A percentile compares a stretch with the other conserved stretches of the same genome.
These are phyloP conservation scores for Syngnathus rostellatus DNA, from an alignment of 2,797 vertebrate species.

Conservation along the genomic window DNA sequence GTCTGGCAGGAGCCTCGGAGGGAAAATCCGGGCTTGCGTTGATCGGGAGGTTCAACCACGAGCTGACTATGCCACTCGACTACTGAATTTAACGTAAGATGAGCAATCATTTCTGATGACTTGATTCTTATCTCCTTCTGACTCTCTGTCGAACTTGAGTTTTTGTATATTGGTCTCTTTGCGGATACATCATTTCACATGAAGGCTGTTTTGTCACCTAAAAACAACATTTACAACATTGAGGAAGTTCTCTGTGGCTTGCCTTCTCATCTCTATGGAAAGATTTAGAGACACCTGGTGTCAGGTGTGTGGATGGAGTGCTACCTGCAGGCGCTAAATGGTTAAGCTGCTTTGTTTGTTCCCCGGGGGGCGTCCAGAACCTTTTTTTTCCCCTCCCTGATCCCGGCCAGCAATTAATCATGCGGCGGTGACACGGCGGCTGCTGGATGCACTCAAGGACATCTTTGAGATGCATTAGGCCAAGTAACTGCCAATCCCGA, in stretches of 20 bases:
- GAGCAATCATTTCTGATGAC: not conserved
- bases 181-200: not conserved
- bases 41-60: not conserved
- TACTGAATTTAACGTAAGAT: not conserved
- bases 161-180: not conserved
- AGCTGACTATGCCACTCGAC: not conserved
- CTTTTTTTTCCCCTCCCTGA: slow-evolving; percentile 37
- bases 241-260: slow-evolving; percentile 8
- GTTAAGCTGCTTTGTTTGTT: slow-evolving; percentile 62
- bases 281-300: slow-evolving; percentile 42
- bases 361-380: slow-evolving; percentile 36
- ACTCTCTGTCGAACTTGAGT: too few species aligned
- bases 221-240: slow-evolving; percentile 16
- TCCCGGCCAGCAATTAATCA: slow-evolving; percentile 59
- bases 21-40: not conserved
- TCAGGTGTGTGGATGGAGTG: slow-evolving; percentile 53
- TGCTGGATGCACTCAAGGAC: slow-evolving; percentile 58
- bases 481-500: slow-evolving; percentile 47
- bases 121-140: not conserved
- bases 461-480: slow-evolving; percentile 53
- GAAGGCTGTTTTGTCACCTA: not conserved
- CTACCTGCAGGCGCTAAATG: slow-evolving; percentile 55
- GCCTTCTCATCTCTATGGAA: slow-evolving; percentile 3
- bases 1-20: slow-evolving; percentile 37
- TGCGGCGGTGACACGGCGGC: slow-evolving; percentile 52